Percentiles rank a stretch among this genome's conserved stretches.
Conservation (phyloP, 2,888 invertebrate genomes). For the Ferdinandea cuprea region DNA sequence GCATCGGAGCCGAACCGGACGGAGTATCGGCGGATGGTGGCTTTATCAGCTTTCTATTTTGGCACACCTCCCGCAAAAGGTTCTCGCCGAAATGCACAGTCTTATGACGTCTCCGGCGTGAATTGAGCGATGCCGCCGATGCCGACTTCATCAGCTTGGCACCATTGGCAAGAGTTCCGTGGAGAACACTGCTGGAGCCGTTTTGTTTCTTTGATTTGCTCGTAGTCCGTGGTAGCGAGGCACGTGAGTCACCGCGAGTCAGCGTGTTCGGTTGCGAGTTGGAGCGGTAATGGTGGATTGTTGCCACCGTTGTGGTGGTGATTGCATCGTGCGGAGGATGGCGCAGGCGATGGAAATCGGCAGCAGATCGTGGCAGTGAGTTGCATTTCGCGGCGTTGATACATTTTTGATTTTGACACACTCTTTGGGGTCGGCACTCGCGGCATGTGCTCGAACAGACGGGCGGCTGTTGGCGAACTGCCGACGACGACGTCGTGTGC, state of each 20-base stretch:
- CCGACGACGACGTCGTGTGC: constrained; percentile 80
- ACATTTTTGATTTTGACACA: constrained; percentile 83
- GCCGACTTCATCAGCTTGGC: constrained; percentile 83
- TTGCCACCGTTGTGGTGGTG: constrained; percentile 65
- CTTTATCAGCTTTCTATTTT: constrained; percentile 86
- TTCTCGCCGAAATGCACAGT: constrained; percentile 92
- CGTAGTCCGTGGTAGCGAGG: constrained; percentile 77
- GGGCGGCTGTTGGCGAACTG: constrained; percentile 77
- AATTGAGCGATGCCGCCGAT: constrained; percentile 86
- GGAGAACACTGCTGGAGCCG: constrained; percentile 73
- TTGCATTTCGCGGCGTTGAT: constrained; percentile 83
- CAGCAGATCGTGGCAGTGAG: constrained; percentile 83
- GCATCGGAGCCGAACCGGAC: constrained; percentile 84
- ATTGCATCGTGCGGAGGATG: constrained; percentile 65
- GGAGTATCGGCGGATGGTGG: constrained; percentile 81
- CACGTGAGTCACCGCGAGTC: constrained; percentile 81
- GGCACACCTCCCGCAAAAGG: constrained; percentile 89
- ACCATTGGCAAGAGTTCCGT: constrained; percentile 76
- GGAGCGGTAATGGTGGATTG: constrained; percentile 80
- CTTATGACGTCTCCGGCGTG: constrained; percentile 89
- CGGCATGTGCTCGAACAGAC: constrained; percentile 82
- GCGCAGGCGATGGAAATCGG: constrained; percentile 82
- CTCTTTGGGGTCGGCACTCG: constrained; percentile 81
- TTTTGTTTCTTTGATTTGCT: constrained; percentile 74
- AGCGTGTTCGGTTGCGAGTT: constrained; percentile 82